Conservation (phyloP, 1,140 invertebrate genomes). For the Brachionus asplanchnoidis region DNA sequence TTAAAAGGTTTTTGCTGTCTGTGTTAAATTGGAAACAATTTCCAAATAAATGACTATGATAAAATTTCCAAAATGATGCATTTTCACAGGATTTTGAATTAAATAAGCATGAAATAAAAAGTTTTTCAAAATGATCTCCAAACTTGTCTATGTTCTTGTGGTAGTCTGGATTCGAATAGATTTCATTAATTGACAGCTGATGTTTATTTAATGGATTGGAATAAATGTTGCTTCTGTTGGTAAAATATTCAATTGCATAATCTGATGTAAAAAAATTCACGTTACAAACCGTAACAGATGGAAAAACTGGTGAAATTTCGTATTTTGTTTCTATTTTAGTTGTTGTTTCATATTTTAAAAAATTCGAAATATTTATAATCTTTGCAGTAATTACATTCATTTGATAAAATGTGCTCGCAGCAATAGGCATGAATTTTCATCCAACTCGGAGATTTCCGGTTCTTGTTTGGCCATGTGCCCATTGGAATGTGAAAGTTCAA, state of each 20-base stretch:
- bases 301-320: background rate
- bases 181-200: background rate
- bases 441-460: background rate
- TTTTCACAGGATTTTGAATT: background rate
- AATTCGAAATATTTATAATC: background rate
- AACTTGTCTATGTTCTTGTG: background rate
- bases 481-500: background rate
- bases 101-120: background rate
- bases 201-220: background rate
- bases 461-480: background rate
- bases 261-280: background rate
- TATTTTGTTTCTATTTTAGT: background rate
- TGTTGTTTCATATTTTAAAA: background rate
- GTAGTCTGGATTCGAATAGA: background rate
- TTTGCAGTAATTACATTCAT: background rate
- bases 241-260: background rate
- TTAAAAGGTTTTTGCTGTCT: background rate
- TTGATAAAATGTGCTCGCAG: background rate
- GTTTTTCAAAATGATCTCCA: background rate
- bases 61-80: background rate
- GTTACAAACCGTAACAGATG: background rate
- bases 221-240: background rate
- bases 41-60: background rate
- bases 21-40: background rate
- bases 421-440: background rate